Base-by-base conservation (phyloP, 2,113 vertebrate species). In the Nicator chloris region DNA sequence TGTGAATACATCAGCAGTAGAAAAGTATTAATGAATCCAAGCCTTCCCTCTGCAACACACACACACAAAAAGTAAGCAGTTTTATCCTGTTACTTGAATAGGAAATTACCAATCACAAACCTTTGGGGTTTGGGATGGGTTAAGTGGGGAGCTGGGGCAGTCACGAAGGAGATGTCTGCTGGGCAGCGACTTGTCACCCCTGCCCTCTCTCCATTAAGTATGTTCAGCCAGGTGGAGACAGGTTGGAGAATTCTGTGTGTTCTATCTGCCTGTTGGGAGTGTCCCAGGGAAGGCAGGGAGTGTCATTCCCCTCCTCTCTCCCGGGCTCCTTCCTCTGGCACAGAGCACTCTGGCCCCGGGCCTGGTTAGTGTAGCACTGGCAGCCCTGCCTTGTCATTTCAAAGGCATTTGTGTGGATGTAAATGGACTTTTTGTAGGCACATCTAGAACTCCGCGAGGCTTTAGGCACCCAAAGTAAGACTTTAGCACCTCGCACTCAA, bases 151-250 rank as follows among this genome's bases (percentile, higher is more conserved):
- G 20, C 16, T 63, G 56, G 21, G 12, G 18, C 17, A 51, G 49
- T 51, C 26, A 27, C 0, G 0, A 49, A 57, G 28, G 9, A 81
- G 44, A 47, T 2, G 2, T 28, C 31, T 51, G 57, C 54, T 27
- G 39, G 14, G 45, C 13, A 51, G 37, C 33, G 35, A 11, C 26
- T 64, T 53, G 39, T 59, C 17, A 4, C 18, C 13, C 7, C 23
- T 35, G 17, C 35, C 26, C 13, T 8, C 27, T 27, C 8, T 76
- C 16, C n/a, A 15, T 30, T 23, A 27, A 49, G 39, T 9, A 27
- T 33, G 10, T n/a, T 65, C 57, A 86, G 35, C 23, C 75, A 71
- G 27, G 31, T 54, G 39, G 35, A 42, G 44, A 54, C 51, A 93
- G 77, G 17, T n/a, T 44, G 50, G 31, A 64, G 35, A 44, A n/a